These are phyloP conservation scores for Sminthurinus aureus DNA, from an alignment of 2,888 invertebrate species.

Conservation along the genomic window DNA sequence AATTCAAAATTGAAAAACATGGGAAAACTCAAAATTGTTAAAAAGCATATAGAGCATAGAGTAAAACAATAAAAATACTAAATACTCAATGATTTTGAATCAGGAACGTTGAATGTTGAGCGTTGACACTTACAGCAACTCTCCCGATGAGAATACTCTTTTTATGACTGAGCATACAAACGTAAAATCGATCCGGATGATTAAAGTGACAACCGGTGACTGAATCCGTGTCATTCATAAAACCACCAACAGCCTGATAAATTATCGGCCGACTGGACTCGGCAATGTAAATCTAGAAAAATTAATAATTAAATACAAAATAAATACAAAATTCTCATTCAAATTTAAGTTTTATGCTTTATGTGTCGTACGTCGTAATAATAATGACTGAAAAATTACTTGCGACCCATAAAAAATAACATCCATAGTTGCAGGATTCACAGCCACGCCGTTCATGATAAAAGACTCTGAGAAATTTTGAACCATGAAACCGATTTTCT, in stretches of 20 bases:
- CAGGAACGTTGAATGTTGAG: not conserved
- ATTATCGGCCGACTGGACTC: constrained; percentile 47
- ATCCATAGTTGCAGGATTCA: constrained; percentile 47
- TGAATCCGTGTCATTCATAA: not conserved
- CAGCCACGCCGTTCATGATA: constrained; percentile 40
- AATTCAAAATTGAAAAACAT: constrained; percentile 5
- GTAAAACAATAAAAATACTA: too few species aligned
- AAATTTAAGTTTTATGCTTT: too few species aligned
- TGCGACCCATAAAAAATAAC: constrained; percentile 47
- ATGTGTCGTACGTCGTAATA: too few species aligned
- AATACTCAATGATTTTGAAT: too few species aligned
- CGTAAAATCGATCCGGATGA: constrained; percentile 52
- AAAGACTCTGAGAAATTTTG: constrained; percentile 45
- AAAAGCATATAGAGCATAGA: too few species aligned
- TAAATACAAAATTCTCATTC: too few species aligned
- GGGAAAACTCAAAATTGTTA: too few species aligned
- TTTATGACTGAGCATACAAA: constrained; percentile 40
- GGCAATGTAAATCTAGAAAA: constrained; percentile 49
- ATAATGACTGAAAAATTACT: constrained; percentile 25
- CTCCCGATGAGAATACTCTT: constrained; percentile 45
- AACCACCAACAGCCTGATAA: constrained; percentile 38
- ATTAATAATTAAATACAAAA: too few species aligned
- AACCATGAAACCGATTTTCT: constrained; percentile 41
- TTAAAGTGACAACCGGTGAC: constrained; percentile 50
- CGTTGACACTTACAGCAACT: constrained; percentile 45